Base-by-base conservation (phyloP, 2,797 vertebrate species). In the Esox lucius region DNA sequence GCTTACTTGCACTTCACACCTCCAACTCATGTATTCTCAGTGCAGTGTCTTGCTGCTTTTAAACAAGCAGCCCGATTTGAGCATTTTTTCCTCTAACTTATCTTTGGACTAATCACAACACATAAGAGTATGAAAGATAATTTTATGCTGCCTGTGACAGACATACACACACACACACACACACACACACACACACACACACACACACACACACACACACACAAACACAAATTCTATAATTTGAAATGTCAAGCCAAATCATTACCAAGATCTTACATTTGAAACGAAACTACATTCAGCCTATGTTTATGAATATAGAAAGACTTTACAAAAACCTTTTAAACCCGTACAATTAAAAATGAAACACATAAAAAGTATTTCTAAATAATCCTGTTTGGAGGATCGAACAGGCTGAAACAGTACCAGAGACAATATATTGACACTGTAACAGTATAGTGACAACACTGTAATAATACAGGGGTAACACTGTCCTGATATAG, bases 1-100 rank as follows among this genome's bases (percentile, higher is more conserved):
- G 73, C 71, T 73, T 53, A 42, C 75, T 39, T 72, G 75, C 2
- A 65, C 22, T 51, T 74, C 68, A 59, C 77, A 70, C 61, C 72
- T 68, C 19, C 17, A 69, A 22, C 24, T 24, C 39, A 69, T 62
- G 70, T 56, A 68, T 31, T 62, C 3, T 24, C 4, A 13, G 28
- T 48, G 28, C 46, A 64, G 19, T 72, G 19, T 65, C 53, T 5
- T 33, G 33, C 35, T 39, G 35, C 4, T 35, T 39, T 39, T 39
- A 39, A 5, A 39, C 35, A 33, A 33, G 33, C 33, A 33, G 33
- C 33, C 33, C 33, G 33, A 33, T 2, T 39, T 3, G 35, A 39
- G 7, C 5, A 8, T 39, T 39, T 6, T 6, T 39, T 39, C 35
- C 5, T 5, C 35, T 3, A 5, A 39, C 5, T 3, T 39, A 8